phyloP scores from a whole-genome alignment of 2,113 vertebrate species.

The Lota lota region DNA sequence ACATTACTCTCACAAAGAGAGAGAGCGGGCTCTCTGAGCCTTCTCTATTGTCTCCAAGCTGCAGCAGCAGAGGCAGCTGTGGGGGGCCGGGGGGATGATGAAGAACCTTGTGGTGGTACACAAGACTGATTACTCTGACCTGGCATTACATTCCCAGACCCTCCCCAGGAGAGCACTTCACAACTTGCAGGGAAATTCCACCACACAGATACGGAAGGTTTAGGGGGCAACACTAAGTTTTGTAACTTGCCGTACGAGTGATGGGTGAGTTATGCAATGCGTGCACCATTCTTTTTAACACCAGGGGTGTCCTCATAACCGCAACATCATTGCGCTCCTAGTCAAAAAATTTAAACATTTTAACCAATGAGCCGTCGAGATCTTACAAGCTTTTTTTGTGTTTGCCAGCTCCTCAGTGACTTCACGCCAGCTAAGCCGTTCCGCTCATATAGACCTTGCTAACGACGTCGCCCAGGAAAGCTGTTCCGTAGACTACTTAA shows the following conservation, averaged over 20 bases:
- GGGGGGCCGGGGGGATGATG: slow-evolving; percentile 45
- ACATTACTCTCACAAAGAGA: neutral
- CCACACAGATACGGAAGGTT: no score
- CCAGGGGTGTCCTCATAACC: slow-evolving; percentile 13
- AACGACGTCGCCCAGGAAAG: slow-evolving; percentile 29
- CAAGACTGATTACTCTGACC: slow-evolving; percentile 51
- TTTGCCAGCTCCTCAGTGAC: neutral
- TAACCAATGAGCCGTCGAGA: slow-evolving; percentile 45
- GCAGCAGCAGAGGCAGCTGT: slow-evolving; percentile 46
- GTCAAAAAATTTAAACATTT: slow-evolving; percentile 21
- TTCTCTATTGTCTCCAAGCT: slow-evolving; percentile 37
- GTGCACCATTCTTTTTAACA: slow-evolving; percentile 14
- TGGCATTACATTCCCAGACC: slow-evolving; percentile 52
- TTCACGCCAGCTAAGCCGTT: slow-evolving; percentile 17
- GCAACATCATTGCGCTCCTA: slow-evolving; percentile 34
- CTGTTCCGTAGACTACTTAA: slow-evolving; percentile 26
- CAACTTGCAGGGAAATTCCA: slow-evolving; percentile 3
- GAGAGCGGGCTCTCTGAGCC: slow-evolving; percentile 1
- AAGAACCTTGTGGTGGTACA: slow-evolving; percentile 40
- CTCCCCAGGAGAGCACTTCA: slow-evolving; percentile 45
- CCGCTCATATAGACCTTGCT: slow-evolving; percentile 23
- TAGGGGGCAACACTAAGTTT: slow-evolving; percentile 35
- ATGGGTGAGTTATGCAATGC: slow-evolving; percentile 35
- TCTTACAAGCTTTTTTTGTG: neutral
- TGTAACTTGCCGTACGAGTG: slow-evolving; percentile 44